Percentiles rank a stretch among this genome's conserved stretches.
Conservation (phyloP, 2,888 invertebrate genomes). For the Cosmopolites sordidus region DNA sequence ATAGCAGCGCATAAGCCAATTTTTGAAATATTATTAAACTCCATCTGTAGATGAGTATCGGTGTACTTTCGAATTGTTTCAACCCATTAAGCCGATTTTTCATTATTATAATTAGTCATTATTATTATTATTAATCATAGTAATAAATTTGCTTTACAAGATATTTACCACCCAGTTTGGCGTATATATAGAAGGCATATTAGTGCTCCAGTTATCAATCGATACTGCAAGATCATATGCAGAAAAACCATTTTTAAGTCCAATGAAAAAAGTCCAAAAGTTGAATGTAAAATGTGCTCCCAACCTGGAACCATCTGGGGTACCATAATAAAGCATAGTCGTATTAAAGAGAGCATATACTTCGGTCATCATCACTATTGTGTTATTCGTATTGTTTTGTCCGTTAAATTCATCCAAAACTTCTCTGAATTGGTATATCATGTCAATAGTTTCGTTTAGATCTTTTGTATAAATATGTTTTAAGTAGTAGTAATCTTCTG, state of each 20-base stretch:
- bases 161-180: slow-evolving; percentile 14
- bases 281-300: slow-evolving; percentile 79
- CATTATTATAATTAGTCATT: too few relatives aligned
- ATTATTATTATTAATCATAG: too few relatives aligned
- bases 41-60: too few relatives aligned
- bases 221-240: slow-evolving; percentile 59
- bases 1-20: too few relatives aligned
- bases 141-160: not conserved
- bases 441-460: slow-evolving; percentile 57
- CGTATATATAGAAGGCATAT: slow-evolving; percentile 51
- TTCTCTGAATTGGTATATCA: slow-evolving; percentile 63
- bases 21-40: too few relatives aligned
- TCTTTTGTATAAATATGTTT: slow-evolving; percentile 59
- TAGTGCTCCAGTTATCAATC: slow-evolving; percentile 61
- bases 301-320: slow-evolving; percentile 45
- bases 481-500: slow-evolving; percentile 33
- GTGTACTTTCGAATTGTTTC: too few relatives aligned
- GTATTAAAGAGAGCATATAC: slow-evolving; percentile 59
- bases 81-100: too few relatives aligned
- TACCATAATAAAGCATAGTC: slow-evolving; percentile 63
- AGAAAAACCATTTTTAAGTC: slow-evolving; percentile 57
- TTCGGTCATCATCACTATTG: slow-evolving; percentile 72
- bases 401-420: slow-evolving; percentile 55
- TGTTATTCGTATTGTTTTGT: slow-evolving; percentile 37
- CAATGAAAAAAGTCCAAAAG: slow-evolving; percentile 56